phyloP scores from a whole-genome alignment of 2,113 vertebrate species.

The Microtus montanus region DNA sequence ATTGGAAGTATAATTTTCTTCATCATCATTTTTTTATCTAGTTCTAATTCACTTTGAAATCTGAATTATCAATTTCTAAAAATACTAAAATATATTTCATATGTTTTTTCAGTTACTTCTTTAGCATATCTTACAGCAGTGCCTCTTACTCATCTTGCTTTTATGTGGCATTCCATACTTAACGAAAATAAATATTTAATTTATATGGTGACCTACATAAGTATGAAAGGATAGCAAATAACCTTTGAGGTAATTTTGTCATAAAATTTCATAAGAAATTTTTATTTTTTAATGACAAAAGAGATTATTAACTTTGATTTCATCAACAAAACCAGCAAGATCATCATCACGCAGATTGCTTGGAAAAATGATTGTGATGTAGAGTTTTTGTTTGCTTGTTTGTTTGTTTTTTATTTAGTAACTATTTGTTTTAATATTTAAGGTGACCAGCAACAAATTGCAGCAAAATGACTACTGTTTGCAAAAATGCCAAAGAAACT shows the following conservation, averaged over 20 bases:
- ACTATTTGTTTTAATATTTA: background rate
- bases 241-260: background rate
- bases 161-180: background rate
- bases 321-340: background rate
- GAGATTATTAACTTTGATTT: background rate
- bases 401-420: background rate
- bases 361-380: background rate
- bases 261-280: background rate
- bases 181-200: background rate
- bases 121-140: background rate
- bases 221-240: background rate
- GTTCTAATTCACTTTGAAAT: background rate
- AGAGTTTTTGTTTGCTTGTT: background rate
- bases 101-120: background rate
- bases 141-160: background rate
- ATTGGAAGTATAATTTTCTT: background rate
- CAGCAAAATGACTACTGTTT: background rate
- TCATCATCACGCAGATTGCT: background rate
- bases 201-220: background rate
- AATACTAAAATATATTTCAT: background rate
- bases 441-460: background rate
- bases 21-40: background rate
- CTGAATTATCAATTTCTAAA: background rate
- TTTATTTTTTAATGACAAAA: background rate
- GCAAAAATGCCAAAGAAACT: background rate